Evolutionary conservation across 2,113 vertebrate genomes (phyloP), one percentile per base, ranked within the genome.

Genomic region (Grammomys dolichurus): DNA sequence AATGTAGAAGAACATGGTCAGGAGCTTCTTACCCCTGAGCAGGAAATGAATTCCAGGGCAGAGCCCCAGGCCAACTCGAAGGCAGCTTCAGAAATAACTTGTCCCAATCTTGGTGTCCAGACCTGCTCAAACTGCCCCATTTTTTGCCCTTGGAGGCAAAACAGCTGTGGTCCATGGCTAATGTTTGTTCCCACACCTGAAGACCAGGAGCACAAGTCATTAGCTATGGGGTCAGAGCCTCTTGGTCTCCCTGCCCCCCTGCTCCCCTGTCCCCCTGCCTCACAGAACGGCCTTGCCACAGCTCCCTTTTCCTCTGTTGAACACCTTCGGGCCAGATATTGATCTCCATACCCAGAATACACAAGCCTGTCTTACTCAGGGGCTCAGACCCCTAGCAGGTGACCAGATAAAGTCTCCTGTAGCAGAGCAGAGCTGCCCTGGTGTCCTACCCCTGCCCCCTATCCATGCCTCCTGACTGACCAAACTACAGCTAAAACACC

Each of bases 191-290:
- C 43, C 0, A 5, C 5, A 5, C 54, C 40, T 3, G n/a, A 31
- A 46, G 7, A 0, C 51, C 1, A 0, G 13, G n/a, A 51, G 24
- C 6, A 0, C 5, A 20, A 14, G 14, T 14, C 76, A 22, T 36
- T 65, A 65, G 40, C 58, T 65, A 4, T 46, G 26, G 40, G 58
- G 8, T 9, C 82, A 85, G 58, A 85, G 58, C 26, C 58, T 19
- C 7, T 81, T n/a, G 56, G 54, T 36, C 22, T 82, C 33, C 9
- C 31, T 28, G 48, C 31, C 12, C 40, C n/a, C 24, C 51, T 9
- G 22, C 33, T 9, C 40, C 43, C 16, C 36, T 10, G 16, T 12
- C 7, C 70, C 54, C 70, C 14, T 1, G 24, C 0, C 17, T 73
- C 36, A 19, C 36, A 72, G 69, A 33, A 1, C 48, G 8, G 48